Evolutionary conservation across 2,888 invertebrate species (phyloP).

Genomic region (Noctua fimbriata): DNA sequence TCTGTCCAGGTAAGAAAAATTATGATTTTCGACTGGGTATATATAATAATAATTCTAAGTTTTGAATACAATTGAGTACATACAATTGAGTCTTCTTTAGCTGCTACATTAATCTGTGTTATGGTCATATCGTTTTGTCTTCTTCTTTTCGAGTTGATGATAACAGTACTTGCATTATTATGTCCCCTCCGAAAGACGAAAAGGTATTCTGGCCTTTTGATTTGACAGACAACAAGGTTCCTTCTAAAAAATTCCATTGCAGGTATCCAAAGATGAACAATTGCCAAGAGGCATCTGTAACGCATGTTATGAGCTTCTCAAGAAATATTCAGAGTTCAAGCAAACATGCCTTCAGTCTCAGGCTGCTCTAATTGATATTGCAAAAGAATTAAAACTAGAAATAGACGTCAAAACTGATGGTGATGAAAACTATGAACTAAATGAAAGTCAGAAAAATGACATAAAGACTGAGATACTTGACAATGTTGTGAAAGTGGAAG

Average conservation of each 20-base stretch:
- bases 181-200: background rate
- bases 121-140: background rate
- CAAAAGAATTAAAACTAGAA: conserved; percentile 66
- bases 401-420: conserved; percentile 24
- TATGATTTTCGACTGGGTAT: background rate
- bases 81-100: background rate
- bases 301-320: conserved; percentile 78
- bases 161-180: background rate
- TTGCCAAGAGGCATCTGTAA: conserved; percentile 83
- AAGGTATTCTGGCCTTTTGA: background rate
- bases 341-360: conserved; percentile 82
- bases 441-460: conserved; percentile 35
- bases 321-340: conserved; percentile 82
- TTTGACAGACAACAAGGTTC: background rate
- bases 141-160: background rate
- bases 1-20: conserved; percentile 79
- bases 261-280: conserved; percentile 79
- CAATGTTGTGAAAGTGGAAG: conserved; percentile 54
- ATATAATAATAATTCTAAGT: background rate
- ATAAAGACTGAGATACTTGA: conserved; percentile 58
- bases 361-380: conserved; percentile 72
- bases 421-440: conserved; percentile 26
- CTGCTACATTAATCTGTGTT: background rate
- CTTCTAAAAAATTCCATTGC: conserved; percentile 53
- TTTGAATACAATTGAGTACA: background rate